phyloP scores from a whole-genome alignment of 2,113 vertebrate genomes.

The Pelecanus crispus region DNA sequence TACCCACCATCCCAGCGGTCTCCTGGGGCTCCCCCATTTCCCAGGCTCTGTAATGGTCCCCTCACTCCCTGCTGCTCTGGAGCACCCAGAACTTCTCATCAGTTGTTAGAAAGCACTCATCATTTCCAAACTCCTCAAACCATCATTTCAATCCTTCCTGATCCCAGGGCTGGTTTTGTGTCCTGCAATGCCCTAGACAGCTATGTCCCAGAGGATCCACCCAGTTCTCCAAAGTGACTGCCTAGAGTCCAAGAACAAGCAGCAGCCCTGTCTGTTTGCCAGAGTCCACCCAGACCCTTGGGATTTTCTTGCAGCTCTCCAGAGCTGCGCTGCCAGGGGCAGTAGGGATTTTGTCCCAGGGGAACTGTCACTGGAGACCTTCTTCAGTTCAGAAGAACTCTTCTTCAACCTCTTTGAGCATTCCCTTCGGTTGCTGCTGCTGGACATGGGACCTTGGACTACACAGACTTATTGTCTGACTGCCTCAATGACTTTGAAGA shows the following conservation, averaged over 20 bases:
- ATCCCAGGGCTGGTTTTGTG: neutral
- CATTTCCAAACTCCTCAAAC: neutral
- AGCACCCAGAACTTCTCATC: neutral
- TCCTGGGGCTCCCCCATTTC: neutral
- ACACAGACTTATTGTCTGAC: neutral
- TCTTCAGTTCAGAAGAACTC: too few relatives aligned
- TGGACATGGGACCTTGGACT: neutral
- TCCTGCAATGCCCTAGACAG: neutral
- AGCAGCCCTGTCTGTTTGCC: neutral
- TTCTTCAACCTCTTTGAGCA: neutral
- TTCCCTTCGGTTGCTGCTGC: neutral
- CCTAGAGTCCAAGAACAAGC: neutral
- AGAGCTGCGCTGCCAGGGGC: neutral
- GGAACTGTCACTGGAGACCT: neutral
- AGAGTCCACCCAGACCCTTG: neutral
- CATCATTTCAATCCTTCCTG: accelerated
- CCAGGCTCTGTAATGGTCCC: neutral
- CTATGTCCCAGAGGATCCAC: neutral
- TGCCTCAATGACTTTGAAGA: neutral
- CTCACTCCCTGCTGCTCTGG: neutral
- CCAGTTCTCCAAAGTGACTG: neutral
- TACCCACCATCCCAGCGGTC: neutral
- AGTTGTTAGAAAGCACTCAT: neutral
- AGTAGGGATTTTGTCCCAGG: neutral
- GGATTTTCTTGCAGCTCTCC: neutral